A percentile compares a stretch with the other conserved stretches of the same genome.
Conservation (phyloP, 1,140 invertebrate genomes). For the Meloidogyne floridensis region DNA sequence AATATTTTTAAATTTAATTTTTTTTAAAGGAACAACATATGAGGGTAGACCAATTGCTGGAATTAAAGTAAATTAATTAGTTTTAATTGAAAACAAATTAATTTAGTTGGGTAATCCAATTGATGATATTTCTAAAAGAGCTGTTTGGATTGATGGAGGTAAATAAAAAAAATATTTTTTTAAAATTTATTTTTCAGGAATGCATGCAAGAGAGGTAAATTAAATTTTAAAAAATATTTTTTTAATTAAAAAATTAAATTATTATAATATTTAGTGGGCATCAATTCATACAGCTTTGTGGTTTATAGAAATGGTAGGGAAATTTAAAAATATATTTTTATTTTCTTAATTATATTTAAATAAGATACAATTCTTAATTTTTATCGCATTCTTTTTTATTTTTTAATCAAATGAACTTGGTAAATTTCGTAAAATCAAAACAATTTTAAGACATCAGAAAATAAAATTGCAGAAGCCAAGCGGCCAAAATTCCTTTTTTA, state of each 20-base stretch:
- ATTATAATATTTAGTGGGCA: constrained; percentile 61
- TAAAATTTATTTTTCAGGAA: constrained; percentile 15
- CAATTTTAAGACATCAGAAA: no score
- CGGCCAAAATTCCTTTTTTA: no score
- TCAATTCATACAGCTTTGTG: constrained; percentile 66
- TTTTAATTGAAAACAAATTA: constrained; percentile 19
- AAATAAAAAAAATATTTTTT: constrained; percentile 49
- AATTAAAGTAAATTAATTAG: constrained; percentile 64
- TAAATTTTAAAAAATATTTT: background rate
- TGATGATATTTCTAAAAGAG: constrained; percentile 50
- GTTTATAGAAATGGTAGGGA: constrained; percentile 62
- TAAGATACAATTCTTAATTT: no score
- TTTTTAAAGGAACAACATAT: constrained; percentile 66
- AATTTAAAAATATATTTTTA: background rate
- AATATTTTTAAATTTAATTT: constrained; percentile 24
- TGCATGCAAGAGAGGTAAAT: constrained; percentile 35
- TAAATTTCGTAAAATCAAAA: no score
- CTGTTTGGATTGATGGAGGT: constrained; percentile 67
- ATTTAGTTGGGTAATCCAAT: constrained; percentile 58
- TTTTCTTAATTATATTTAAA: no score
- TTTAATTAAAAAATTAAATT: background rate
- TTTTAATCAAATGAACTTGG: no score
- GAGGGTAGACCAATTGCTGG: constrained; percentile 67
- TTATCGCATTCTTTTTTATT: no score
- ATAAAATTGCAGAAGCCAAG: no score